Evolutionary conservation across 2,113 vertebrate species (phyloP), one percentile per base, ranked within the genome.

Genomic region (Chelonoidis abingdonii): DNA sequence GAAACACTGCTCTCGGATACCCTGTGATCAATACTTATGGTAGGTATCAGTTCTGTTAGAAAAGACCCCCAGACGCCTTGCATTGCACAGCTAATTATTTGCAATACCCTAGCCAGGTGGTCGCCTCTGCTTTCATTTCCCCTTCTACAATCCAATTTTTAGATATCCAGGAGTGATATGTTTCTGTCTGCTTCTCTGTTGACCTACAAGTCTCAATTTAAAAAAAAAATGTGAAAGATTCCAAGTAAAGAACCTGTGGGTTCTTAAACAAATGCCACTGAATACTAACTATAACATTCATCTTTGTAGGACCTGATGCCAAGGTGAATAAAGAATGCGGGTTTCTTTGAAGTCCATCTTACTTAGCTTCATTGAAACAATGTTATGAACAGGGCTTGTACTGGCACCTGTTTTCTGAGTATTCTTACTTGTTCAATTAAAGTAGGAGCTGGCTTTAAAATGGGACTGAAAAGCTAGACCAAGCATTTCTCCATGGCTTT

Each of bases 331-430:
- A 59, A 31, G 53, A 72, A 79, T 92, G 57, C 79, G 7, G 92
- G 65, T 84, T 59, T 93, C 80, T 57, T 86, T 52, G 57, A 59
- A 69, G 69, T 87, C 72, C n/a, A 21, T 86, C 62, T 41, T n/a
- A 11, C 35, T 96, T 49, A 56, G 69, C 41, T 50, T 69, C 16
- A 1, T 65, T 87, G 92, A 24, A 84, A 79, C 81, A 50, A 81
- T 86, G 76, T 82, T 88, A 86, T 90, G 89, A 82, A 38, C 41
- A 76, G 41, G 0, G 5, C 84, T 92, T 81, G 31, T 57, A 57
- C 86, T 94, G 94, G n/a, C 57, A 88, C 53, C 21, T 88, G 2
- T 81, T 96, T 86, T 41, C 53, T 83, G 84, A 90, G 6, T 89
- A 35, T 38, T 44, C 31, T 89, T 76, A 54, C 52, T 89, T 62